Conservation (phyloP, 2,888 invertebrate species). For the Kuschelorhynchus macadamiae region DNA sequence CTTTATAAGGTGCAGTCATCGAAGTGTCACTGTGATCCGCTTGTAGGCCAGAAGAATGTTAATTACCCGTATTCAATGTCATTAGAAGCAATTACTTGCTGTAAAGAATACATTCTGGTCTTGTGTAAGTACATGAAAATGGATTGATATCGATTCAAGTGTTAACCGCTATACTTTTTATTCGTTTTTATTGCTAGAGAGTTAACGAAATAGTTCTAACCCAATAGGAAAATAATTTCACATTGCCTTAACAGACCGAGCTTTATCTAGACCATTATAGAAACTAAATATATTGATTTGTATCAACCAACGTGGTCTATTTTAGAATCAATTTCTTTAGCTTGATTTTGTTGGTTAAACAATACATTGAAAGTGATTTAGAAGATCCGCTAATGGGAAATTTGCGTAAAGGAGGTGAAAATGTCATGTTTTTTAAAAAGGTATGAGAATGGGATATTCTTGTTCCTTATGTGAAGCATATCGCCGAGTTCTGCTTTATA, state of each 20-base stretch:
- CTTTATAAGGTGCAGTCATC: slow-evolving; percentile 10
- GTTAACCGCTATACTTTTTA: slow-evolving; percentile 25
- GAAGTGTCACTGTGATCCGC: slow-evolving; percentile 2
- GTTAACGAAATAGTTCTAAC: slow-evolving; percentile 30
- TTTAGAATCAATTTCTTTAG: not conserved
- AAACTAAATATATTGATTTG: slow-evolving; percentile 12
- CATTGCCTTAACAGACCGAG: slow-evolving; percentile 33
- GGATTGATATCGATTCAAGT: slow-evolving; percentile 39
- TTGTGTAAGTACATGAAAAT: slow-evolving; percentile 36
- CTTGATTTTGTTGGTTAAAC: not conserved
- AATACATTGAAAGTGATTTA: not conserved
- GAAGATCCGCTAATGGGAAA: not conserved
- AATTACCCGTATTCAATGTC: slow-evolving; percentile 22
- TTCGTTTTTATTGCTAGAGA: slow-evolving; percentile 42
- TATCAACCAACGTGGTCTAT: no score
- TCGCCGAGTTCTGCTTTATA: no score
- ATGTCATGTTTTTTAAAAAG: no score
- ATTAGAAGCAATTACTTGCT: slow-evolving; percentile 36
- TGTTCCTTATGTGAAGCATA: no score
- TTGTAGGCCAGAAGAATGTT: slow-evolving; percentile 29
- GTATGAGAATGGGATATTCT: no score
- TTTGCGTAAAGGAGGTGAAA: no score
- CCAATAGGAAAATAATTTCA: slow-evolving; percentile 40
- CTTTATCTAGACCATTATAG: slow-evolving; percentile 29
- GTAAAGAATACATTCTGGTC: slow-evolving; percentile 37